Base-by-base conservation (phyloP, 2,797 vertebrate species). In the Knipowitschia caucasica region DNA sequence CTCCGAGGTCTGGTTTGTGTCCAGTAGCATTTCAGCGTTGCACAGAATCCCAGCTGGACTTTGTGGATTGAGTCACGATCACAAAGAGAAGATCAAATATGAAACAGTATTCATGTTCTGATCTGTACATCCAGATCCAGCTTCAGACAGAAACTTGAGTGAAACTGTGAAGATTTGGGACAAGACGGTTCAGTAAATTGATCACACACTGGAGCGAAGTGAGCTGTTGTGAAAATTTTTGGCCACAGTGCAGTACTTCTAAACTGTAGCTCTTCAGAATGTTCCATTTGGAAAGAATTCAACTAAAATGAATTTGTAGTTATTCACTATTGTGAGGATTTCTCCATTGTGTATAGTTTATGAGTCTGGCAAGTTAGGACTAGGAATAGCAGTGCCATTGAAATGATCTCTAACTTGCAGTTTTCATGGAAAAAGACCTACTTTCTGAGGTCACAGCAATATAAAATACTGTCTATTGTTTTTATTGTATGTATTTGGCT, bases 1-100 rank as follows among this genome's bases (percentile, higher is more conserved):
- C 62, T 53, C 62, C 62, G 56, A 46, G 20, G 56, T 60, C 67
- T 62, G 67, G 64, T 80, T 73, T 62, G 35, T 56, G 33, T 77
- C 65, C 75, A 79, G 40, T 70, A 44, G 59, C 43, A 57, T 55
- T 44, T 6, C 30, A 65, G 45, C 78, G 44, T 54, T 39, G 36
- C 36, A 6, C 54, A 47, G 56, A 45, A 58, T 51, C 61, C 56
- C 31, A 52, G 39, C 67, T 54, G 43, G 25, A 27, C 46, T 12
- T 2, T 49, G 12, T 53, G 17, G 17, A 60, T 57, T 44, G 54
- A 64, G 53, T 55, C 53, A 63, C 50, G 21, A 64, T 56, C 34
- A 21, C 23, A 38, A 4, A 21, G 14, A 33, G 30, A 54, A 44
- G 21, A 40, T 30, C 45, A 39, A 45, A 56, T 12, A 30, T 18